Percentiles rank a stretch among this genome's conserved stretches.
These are phyloP conservation scores for Anoncus sp. DNA, from an alignment of 2,888 invertebrate species.

Conservation along the genomic window DNA sequence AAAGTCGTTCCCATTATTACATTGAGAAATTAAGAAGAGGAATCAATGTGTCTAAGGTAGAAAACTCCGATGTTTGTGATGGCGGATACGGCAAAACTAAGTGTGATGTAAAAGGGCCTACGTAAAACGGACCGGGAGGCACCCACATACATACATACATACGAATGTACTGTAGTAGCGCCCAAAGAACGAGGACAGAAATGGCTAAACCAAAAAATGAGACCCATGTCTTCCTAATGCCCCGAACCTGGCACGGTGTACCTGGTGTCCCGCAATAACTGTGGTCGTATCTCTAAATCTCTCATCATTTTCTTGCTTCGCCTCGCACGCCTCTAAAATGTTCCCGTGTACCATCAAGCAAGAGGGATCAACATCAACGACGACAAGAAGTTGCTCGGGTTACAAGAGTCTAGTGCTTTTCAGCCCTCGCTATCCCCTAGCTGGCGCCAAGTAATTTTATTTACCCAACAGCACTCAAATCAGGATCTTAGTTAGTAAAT, in stretches of 20 bases:
- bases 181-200: conserved; percentile 6
- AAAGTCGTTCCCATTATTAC: not conserved
- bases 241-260: conserved; percentile 57
- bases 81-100: not conserved
- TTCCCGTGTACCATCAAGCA: conserved; percentile 33
- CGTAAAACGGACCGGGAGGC: conserved; percentile 52
- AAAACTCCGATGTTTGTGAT: not conserved
- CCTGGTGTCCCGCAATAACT: conserved; percentile 57
- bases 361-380: conserved; percentile 28
- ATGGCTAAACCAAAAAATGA: not conserved
- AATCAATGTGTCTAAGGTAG: not conserved
- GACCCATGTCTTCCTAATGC: conserved; percentile 53
- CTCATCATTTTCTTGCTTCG: conserved; percentile 42
- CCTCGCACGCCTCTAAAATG: conserved; percentile 26
- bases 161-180: conserved; percentile 20
- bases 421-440: conserved; percentile 1
- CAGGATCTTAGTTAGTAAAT: too few relatives aligned
- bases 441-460: too few relatives aligned
- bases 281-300: conserved; percentile 55
- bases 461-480: conserved; percentile 3
- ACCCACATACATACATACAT: conserved; percentile 6
- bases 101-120: conserved; percentile 28
- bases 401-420: conserved; percentile 51
- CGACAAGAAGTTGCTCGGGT: conserved; percentile 65
- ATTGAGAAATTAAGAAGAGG: conserved; percentile 11